phyloP scores from a whole-genome alignment of 2,113 vertebrate genomes.

The Odocoileus hemionus region DNA sequence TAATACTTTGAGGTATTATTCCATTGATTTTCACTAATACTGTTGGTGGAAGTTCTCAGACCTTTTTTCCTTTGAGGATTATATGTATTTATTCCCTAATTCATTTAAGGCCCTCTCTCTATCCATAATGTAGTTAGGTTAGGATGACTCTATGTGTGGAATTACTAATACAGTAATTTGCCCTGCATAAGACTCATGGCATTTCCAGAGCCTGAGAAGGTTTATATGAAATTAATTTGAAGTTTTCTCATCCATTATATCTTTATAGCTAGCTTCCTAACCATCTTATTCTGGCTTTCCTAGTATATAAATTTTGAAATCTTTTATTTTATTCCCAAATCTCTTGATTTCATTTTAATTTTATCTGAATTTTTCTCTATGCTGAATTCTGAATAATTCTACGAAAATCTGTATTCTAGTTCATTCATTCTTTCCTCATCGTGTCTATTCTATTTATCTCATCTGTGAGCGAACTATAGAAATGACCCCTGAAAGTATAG shows the following conservation, averaged over 20 bases:
- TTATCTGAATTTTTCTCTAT: neutral
- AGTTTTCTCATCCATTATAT: neutral
- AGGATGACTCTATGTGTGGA: neutral
- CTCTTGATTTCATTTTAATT: neutral
- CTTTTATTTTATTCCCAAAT: neutral
- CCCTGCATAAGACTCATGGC: neutral
- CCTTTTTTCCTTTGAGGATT: neutral
- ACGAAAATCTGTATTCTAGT: neutral
- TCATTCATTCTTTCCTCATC: neutral
- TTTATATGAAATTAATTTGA: neutral
- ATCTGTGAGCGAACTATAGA: accelerated
- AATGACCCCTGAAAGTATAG: neutral
- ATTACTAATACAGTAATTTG: neutral
- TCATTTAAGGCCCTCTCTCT: neutral
- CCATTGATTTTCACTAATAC: neutral
- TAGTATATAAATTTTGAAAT: neutral
- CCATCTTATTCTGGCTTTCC: neutral
- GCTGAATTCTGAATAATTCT: neutral
- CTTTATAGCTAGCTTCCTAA: neutral
- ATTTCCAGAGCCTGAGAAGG: neutral
- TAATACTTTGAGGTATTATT: neutral
- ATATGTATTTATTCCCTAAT: neutral
- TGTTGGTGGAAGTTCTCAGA: neutral
- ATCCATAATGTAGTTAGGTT: neutral
- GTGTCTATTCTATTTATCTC: neutral